A percentile compares a stretch with the other conserved stretches of the same genome.
phyloP scores from a whole-genome alignment of 1,140 invertebrate genomes.

The Bombus fervidus region DNA sequence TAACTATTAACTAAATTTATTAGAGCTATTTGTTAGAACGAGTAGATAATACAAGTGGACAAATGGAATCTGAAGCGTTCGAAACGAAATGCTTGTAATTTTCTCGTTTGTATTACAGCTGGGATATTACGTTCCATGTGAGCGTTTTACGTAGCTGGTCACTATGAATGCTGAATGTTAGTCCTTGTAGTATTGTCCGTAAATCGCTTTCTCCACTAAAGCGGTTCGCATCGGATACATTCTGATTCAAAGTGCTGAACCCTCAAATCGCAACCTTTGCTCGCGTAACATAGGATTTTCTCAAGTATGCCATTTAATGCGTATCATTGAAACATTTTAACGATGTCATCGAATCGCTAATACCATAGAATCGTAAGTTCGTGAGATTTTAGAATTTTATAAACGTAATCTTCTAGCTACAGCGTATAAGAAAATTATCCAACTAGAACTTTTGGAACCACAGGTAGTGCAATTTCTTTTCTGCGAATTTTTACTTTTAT shows the following conservation, averaged over 20 bases:
- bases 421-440: too few relatives aligned
- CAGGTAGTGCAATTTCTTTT: too few relatives aligned
- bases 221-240: neutral
- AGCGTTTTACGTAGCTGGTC: neutral
- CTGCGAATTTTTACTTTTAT: too few relatives aligned
- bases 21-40: too few relatives aligned
- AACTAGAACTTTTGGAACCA: too few relatives aligned
- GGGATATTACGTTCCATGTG: neutral
- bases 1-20: too few relatives aligned
- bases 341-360: too few relatives aligned
- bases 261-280: neutral
- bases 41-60: too few relatives aligned
- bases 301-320: too few relatives aligned
- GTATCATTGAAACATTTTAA: neutral
- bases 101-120: neutral
- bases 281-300: neutral
- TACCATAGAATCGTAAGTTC: too few relatives aligned
- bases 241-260: neutral
- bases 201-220: conserved; percentile 10
- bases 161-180: neutral
- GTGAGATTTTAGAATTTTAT: too few relatives aligned
- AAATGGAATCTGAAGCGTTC: neutral
- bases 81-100: neutral
- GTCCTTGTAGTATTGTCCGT: neutral
- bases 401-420: too few relatives aligned